Conservation (phyloP, 2,797 vertebrate genomes). For the Gymnopithys bicolor region DNA sequence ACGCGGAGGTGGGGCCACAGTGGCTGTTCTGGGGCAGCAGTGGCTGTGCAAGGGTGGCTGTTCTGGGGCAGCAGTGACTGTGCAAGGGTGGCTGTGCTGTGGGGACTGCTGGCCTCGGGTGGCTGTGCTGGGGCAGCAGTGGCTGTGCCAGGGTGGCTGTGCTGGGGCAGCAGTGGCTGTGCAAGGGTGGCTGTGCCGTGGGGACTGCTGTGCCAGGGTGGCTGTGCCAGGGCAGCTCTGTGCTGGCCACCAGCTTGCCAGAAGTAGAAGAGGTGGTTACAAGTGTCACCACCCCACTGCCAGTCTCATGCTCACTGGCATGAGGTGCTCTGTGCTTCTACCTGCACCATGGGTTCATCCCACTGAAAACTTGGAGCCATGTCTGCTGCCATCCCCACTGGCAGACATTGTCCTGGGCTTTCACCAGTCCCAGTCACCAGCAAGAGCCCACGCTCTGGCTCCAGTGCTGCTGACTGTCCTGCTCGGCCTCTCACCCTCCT, state of each 20-base stretch:
- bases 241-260: not conserved
- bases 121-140: not conserved
- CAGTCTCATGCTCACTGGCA: fast-evolving
- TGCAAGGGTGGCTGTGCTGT: not conserved
- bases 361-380: fast-evolving
- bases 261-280: not conserved
- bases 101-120: not conserved
- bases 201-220: no score
- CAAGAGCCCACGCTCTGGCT: fast-evolving
- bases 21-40: not conserved
- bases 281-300: fast-evolving
- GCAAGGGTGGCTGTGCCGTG: not conserved
- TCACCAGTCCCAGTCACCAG: no score
- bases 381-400: fast-evolving
- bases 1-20: not conserved
- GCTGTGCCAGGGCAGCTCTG: not conserved
- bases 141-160: not conserved
- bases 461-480: fast-evolving
- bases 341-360: fast-evolving
- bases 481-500: not conserved
- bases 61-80: not conserved
- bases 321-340: fast-evolving
- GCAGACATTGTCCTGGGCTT: not conserved
- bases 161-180: not conserved
- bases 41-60: not conserved